phyloP scores from a whole-genome alignment of 2,113 vertebrate species.

The Excalfactoria chinensis region DNA sequence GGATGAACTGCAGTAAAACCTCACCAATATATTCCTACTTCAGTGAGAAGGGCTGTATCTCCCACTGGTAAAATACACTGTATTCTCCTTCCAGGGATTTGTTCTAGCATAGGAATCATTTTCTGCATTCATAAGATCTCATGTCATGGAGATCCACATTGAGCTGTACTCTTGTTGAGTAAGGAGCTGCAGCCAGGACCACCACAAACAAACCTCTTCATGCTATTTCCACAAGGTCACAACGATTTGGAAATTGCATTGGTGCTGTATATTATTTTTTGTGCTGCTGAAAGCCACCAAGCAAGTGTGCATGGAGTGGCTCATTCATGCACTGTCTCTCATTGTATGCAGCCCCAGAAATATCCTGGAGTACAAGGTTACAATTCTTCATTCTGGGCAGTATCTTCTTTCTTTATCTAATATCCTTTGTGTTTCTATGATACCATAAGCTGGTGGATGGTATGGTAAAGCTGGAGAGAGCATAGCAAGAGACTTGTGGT shows the following conservation, averaged over 20 bases:
- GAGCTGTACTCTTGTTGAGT: background rate
- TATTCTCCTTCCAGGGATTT: background rate
- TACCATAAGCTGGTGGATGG: conserved; percentile 47
- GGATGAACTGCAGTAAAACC: background rate
- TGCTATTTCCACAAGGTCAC: background rate
- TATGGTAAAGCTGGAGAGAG: conserved; percentile 51
- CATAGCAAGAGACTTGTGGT: background rate
- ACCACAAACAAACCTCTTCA: background rate
- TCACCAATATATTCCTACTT: background rate
- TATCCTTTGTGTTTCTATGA: background rate
- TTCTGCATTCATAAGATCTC: background rate
- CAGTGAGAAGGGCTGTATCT: background rate
- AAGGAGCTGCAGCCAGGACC: background rate
- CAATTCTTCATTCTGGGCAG: background rate
- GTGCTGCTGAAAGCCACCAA: background rate
- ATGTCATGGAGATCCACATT: background rate
- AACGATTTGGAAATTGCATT: background rate
- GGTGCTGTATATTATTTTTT: background rate
- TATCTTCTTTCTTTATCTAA: background rate
- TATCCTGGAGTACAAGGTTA: background rate
- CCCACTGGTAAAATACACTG: background rate
- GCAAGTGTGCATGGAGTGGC: background rate
- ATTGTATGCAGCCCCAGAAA: background rate
- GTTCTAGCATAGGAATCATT: background rate
- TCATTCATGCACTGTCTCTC: background rate